Base-by-base conservation (phyloP, 2,888 invertebrate species). In the Rhabditophanes sp. region DNA sequence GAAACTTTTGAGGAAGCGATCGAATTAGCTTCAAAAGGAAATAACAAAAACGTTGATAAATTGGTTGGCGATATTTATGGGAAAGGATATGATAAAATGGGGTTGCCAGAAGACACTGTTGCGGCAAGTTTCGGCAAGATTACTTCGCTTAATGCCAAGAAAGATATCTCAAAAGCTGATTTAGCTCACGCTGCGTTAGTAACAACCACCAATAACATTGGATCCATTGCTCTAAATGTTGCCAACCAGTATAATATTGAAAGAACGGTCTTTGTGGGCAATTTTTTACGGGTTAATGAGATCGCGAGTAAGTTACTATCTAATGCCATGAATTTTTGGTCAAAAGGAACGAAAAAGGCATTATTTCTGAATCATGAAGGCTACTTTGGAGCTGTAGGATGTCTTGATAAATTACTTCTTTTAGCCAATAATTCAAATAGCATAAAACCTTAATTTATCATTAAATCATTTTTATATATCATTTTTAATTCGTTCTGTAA, bases 281-380 rank as follows among this genome's bases (percentile, higher is more conserved):
- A 93, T 68, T 93, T 93, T 67, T 72, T 93, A 20, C 76, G 93
- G 25, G 87, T 87, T 29, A 93, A 93, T 68, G 82, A 83, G 15
- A 78, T 93, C 50, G 84, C 90, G 0, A 87, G 88, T 85, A 85
- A 85, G 66, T 71, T 88, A 41, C 71, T 93, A 33, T 82, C 88
- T 0, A 83, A 80, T 67, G 90, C 90, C 2, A 90, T 93, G 88
- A 83, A 88, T 47, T 93, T 83, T 68, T 93, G 93, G 93, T 90
- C 90, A 1, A 75, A 80, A 41, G 87, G 87, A 18, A 79, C 82
- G 11, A 73, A 85, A 55, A 88, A 87, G 67, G 90, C 88, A 1
- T 73, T 93, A 8, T 93, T 93, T 67, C 69, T 93, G 37, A 84
- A 88, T 64, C 93, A 93, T 57, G 93, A 93, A 74, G 75, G 79